Conservation (phyloP, 2,113 vertebrate genomes). For the Desmodus rotundus region DNA sequence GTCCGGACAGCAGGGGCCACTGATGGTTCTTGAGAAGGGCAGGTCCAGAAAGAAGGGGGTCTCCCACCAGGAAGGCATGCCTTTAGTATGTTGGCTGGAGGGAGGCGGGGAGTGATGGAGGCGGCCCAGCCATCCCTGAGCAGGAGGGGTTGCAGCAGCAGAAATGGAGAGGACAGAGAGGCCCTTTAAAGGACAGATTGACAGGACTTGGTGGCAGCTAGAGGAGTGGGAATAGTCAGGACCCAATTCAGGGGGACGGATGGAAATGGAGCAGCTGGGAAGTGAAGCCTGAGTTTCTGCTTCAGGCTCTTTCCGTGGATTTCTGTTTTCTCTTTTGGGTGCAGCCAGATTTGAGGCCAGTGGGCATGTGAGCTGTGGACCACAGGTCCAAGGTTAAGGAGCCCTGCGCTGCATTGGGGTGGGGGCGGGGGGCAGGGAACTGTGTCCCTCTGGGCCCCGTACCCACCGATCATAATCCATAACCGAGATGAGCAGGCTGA, state of each 20-base stretch:
- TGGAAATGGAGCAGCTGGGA: background rate
- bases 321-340: background rate
- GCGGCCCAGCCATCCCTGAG: background rate
- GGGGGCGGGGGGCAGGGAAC: background rate
- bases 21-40: background rate
- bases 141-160: background rate
- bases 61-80: background rate
- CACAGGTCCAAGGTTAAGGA: background rate
- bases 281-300: background rate
- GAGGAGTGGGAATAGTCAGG: background rate
- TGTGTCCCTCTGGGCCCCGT: background rate
- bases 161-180: background rate
- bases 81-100: background rate
- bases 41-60: background rate
- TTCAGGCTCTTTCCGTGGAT: background rate
- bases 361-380: background rate
- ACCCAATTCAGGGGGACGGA: background rate
- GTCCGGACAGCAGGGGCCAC: background rate
- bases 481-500: constrained; percentile 97
- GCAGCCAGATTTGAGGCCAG: background rate
- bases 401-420: accelerated
- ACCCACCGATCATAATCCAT: constrained; percentile 98
- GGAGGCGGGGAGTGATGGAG: background rate
- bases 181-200: background rate
- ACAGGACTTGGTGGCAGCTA: background rate